Conservation (phyloP, 2,113 vertebrate genomes). For the Podarcis cretensis region DNA sequence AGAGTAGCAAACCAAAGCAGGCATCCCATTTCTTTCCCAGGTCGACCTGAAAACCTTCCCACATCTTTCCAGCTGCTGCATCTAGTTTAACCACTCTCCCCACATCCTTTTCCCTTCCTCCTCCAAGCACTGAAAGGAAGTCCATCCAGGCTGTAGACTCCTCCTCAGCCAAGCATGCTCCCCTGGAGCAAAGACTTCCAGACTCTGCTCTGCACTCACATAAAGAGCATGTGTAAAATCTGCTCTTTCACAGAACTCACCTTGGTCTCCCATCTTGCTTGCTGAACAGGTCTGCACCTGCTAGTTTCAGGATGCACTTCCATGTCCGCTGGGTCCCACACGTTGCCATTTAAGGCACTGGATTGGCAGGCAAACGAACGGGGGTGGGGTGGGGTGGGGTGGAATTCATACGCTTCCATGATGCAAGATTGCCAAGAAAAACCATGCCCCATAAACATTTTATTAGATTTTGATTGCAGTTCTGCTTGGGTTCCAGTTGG, state of each 20-base stretch:
- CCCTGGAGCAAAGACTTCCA: background rate
- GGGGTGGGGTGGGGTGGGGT: background rate
- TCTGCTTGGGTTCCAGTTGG: conserved; percentile 29
- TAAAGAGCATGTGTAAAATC: too few relatives aligned
- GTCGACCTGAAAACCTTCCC: too few relatives aligned
- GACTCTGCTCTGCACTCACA: too few relatives aligned
- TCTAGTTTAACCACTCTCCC: too few relatives aligned
- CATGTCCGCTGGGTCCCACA: too few relatives aligned
- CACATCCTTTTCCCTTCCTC: too few relatives aligned
- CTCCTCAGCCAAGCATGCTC: background rate
- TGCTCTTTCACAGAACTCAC: background rate
- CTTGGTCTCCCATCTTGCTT: background rate
- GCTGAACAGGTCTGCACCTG: background rate
- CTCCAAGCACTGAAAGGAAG: too few relatives aligned
- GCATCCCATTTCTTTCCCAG: too few relatives aligned
- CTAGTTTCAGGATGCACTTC: background rate
- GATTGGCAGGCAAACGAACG: too few relatives aligned
- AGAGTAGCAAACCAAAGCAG: background rate
- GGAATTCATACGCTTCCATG: background rate
- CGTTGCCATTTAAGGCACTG: background rate
- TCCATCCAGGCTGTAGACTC: too few relatives aligned
- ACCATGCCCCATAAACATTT: conserved; percentile 17
- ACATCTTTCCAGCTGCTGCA: too few relatives aligned
- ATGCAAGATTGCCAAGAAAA: conserved; percentile 20
- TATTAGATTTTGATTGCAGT: conserved; percentile 24